Percentiles rank a stretch among this genome's conserved stretches.
Conservation (phyloP, 2,113 vertebrate genomes). For the Morphnarchus princeps region DNA sequence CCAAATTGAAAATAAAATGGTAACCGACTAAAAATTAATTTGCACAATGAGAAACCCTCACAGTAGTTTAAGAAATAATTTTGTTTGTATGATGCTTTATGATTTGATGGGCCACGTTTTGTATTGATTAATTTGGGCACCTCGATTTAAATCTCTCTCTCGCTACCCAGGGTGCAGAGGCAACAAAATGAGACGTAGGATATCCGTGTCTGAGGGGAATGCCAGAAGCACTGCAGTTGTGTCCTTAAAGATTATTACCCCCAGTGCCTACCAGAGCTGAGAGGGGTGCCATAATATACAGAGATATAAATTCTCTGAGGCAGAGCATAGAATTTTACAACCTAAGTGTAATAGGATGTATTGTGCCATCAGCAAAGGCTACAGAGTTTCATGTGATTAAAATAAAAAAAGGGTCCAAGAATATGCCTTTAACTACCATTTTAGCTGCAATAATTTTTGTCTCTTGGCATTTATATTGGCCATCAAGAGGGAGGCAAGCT, state of each 20-base stretch:
- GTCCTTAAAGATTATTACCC: conserved; percentile 71
- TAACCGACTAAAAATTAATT: conserved; percentile 11
- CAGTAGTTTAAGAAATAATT: conserved; percentile 1
- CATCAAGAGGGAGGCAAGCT: conserved; percentile 59
- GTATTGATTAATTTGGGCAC: conserved; percentile 26
- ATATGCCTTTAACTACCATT: conserved; percentile 74
- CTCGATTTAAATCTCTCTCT: neutral
- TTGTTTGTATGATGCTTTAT: neutral
- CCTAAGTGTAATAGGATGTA: conserved; percentile 74
- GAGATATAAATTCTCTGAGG: conserved; percentile 74
- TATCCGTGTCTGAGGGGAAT: neutral
- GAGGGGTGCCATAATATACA: conserved; percentile 61
- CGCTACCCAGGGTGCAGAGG: neutral
- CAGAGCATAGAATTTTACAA: conserved; percentile 75
- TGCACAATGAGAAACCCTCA: neutral
- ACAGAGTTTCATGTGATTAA: conserved; percentile 72
- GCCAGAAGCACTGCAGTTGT: conserved; percentile 32
- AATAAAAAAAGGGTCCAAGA: conserved; percentile 68
- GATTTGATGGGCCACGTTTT: neutral
- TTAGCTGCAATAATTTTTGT: conserved; percentile 72
- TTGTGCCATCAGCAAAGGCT: conserved; percentile 75
- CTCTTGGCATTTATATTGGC: conserved; percentile 71
- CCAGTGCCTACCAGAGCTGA: conserved; percentile 46
- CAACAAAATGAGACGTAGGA: neutral
- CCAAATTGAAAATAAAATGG: conserved; percentile 40